Conservation (phyloP, 2,888 invertebrate genomes). For the Odontothrips loti region DNA sequence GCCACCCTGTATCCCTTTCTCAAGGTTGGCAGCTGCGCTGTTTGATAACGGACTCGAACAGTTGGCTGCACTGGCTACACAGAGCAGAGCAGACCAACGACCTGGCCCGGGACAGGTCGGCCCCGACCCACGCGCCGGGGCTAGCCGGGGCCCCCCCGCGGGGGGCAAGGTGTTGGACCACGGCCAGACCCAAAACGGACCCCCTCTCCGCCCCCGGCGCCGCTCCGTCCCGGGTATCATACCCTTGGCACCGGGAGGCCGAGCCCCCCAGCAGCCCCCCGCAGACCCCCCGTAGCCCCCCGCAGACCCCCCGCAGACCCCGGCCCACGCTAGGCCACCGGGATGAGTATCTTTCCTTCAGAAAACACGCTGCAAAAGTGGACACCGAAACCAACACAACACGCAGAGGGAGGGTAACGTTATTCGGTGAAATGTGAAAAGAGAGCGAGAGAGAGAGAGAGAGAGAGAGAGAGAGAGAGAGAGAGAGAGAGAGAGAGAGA, state of each 20-base stretch:
- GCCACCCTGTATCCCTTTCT: constrained; percentile 5
- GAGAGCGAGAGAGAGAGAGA: too few species aligned
- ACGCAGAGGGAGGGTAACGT: too few species aligned
- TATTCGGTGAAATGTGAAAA: too few species aligned
- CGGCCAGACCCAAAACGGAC: not conserved
- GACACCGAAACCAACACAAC: too few species aligned
- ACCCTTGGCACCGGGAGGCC: not conserved
- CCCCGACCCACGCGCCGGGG: not conserved
- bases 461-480: too few species aligned
- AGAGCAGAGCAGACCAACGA: not conserved
- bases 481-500: too few species aligned
- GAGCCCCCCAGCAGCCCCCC: not conserved
- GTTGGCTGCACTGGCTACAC: not conserved
- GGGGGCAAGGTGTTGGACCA: not conserved
- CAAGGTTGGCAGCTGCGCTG: not conserved
- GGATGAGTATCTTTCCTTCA: too few species aligned
- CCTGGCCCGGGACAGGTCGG: not conserved
- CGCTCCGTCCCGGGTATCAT: not conserved
- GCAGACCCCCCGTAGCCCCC: not conserved
- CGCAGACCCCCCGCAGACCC: not conserved
- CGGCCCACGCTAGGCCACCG: too few species aligned
- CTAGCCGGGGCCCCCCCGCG: not conserved
- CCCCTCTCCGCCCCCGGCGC: not conserved
- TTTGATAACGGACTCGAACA: not conserved
- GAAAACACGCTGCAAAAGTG: too few species aligned